Conservation (phyloP, 1,140 invertebrate species). For the Drosophila leontia region DNA sequence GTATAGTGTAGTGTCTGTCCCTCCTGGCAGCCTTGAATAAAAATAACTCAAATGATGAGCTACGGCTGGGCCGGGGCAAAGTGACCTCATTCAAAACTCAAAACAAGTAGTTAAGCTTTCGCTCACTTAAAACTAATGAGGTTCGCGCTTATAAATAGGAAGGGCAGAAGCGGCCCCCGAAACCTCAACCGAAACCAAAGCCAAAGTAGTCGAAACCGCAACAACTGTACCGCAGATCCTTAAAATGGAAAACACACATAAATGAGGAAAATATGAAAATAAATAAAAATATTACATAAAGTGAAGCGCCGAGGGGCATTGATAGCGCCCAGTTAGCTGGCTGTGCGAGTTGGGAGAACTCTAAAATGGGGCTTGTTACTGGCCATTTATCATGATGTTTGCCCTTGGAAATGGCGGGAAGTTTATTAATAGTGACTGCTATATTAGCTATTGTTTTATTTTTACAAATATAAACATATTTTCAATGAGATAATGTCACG, state of each 20-base stretch:
- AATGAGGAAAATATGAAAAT: conserved; percentile 36
- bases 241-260: conserved; percentile 44
- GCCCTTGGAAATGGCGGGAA: conserved; percentile 39
- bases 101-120: conserved; percentile 82
- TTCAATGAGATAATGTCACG: not conserved
- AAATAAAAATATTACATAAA: conserved; percentile 31
- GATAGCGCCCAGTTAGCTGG: conserved; percentile 38
- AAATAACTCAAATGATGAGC: conserved; percentile 81
- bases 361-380: conserved; percentile 34
- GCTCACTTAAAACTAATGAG: conserved; percentile 83
- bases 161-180: conserved; percentile 24
- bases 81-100: conserved; percentile 83
- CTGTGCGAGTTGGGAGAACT: conserved; percentile 35
- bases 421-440: conserved; percentile 18
- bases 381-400: conserved; percentile 76
- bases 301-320: conserved; percentile 29
- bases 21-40: conserved; percentile 75
- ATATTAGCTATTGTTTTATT: not conserved
- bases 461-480: not conserved
- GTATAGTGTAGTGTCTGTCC: conserved; percentile 36
- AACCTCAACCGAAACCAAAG: conserved; percentile 19
- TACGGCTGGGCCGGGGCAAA: conserved; percentile 59
- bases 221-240: conserved; percentile 61
- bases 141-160: conserved; percentile 76
- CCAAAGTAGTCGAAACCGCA: conserved; percentile 49